Evolutionary conservation across 64 coral and sea anemone genomes (phyloP).

Genomic region (Porites lutea): DNA sequence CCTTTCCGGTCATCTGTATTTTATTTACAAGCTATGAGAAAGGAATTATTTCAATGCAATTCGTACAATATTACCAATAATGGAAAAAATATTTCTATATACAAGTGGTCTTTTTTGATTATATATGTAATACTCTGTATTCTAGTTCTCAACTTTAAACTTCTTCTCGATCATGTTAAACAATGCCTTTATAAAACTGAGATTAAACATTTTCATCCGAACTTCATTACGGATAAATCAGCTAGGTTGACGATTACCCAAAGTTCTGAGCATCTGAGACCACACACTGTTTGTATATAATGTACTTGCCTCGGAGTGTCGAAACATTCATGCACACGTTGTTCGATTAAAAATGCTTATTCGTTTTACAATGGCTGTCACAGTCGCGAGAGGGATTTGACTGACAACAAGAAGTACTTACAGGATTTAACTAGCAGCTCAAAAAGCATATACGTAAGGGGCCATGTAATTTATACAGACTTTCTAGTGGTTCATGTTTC

Average conservation of each 20-base stretch:
- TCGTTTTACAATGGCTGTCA: too few species aligned
- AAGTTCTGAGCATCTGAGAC: too few species aligned
- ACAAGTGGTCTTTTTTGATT: background rate
- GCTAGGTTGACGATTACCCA: too few species aligned
- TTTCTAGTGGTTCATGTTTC: background rate
- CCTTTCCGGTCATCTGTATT: background rate
- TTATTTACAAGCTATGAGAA: conserved; percentile 7
- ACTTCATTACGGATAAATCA: too few species aligned
- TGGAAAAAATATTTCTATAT: background rate
- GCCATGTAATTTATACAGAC: background rate
- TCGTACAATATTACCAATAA: background rate
- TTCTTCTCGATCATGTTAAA: background rate
- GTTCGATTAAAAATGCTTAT: too few species aligned
- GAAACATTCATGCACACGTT: too few species aligned
- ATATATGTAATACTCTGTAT: background rate
- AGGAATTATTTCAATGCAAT: background rate
- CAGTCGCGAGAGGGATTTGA: too few species aligned
- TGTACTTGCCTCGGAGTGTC: too few species aligned
- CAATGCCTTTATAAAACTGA: too few species aligned
- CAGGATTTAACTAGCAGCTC: background rate
- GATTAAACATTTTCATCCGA: too few species aligned
- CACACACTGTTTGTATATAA: too few species aligned
- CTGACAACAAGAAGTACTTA: background rate
- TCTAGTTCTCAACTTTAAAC: background rate
- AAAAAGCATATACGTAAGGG: too few species aligned